A percentile compares a stretch with the other conserved stretches of the same genome.
phyloP scores from a whole-genome alignment of 2,888 invertebrate species.

The Linyphia triangularis region DNA sequence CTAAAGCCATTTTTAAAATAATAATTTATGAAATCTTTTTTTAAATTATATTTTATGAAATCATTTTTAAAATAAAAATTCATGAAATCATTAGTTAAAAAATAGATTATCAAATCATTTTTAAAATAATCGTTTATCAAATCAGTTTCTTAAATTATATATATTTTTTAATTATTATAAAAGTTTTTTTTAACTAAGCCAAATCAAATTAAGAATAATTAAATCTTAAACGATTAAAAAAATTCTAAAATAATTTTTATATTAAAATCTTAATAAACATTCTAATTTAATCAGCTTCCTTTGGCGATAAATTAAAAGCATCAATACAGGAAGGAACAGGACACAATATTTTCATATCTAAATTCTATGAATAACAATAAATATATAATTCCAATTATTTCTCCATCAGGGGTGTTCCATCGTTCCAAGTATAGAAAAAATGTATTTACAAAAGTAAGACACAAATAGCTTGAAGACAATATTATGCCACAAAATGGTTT shows the following conservation, averaged over 20 bases:
- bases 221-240: background rate
- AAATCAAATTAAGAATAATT: background rate
- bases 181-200: too few species aligned
- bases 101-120: too few species aligned
- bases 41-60: too few species aligned
- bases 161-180: too few species aligned
- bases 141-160: too few species aligned
- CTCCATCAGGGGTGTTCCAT: background rate
- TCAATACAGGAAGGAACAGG: slow-evolving; percentile 20
- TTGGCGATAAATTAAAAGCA: background rate
- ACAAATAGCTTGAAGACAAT: slow-evolving; percentile 37
- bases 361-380: slow-evolving; percentile 8
- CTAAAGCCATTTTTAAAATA: too few species aligned
- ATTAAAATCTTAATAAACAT: background rate
- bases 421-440: slow-evolving; percentile 29
- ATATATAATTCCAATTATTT: slow-evolving; percentile 10
- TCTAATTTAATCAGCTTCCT: background rate
- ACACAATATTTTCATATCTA: slow-evolving; percentile 22
- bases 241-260: background rate
- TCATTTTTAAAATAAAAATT: too few species aligned
- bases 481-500: slow-evolving; percentile 47
- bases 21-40: too few species aligned
- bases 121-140: too few species aligned
- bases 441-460: slow-evolving; percentile 50
- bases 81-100: too few species aligned